A percentile compares a stretch with the other conserved stretches of the same genome.
Conservation (phyloP, 92 coral and sea anemone genomes). For the Phenganax subtilis region DNA sequence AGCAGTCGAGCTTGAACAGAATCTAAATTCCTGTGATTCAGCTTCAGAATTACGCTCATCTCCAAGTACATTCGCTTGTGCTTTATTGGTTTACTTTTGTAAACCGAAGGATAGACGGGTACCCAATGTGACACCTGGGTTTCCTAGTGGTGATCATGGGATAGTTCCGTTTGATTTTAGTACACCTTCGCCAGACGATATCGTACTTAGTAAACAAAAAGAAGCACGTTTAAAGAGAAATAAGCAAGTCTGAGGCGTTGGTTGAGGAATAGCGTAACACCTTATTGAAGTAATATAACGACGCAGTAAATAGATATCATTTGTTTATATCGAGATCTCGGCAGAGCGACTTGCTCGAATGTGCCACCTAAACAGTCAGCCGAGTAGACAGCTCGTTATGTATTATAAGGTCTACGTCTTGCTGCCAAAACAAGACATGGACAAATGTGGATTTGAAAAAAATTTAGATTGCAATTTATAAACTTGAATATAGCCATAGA, state of each 20-base stretch:
- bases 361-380: too few species aligned
- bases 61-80: conserved; percentile 37
- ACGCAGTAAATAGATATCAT: not conserved
- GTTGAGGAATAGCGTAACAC: not conserved
- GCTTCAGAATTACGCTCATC: not conserved
- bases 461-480: too few species aligned
- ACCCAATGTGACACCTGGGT: conserved; percentile 3
- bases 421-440: too few species aligned
- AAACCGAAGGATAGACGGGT: conserved; percentile 1
- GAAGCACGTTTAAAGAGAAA: conserved; percentile 37
- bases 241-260: not conserved
- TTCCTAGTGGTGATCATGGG: not conserved
- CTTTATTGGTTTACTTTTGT: conserved; percentile 3
- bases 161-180: conserved; percentile 63
- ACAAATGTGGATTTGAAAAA: too few species aligned
- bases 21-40: not conserved
- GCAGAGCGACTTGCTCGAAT: too few species aligned
- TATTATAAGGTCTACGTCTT: too few species aligned
- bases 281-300: not conserved
- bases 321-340: not conserved
- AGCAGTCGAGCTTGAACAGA: not conserved
- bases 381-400: too few species aligned
- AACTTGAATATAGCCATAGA: too few species aligned
- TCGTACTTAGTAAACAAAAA: conserved; percentile 59
- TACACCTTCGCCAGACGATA: conserved; percentile 83